These are phyloP conservation scores for Phlogophora meticulosa DNA, from an alignment of 2,888 invertebrate genomes.

Conservation along the genomic window DNA sequence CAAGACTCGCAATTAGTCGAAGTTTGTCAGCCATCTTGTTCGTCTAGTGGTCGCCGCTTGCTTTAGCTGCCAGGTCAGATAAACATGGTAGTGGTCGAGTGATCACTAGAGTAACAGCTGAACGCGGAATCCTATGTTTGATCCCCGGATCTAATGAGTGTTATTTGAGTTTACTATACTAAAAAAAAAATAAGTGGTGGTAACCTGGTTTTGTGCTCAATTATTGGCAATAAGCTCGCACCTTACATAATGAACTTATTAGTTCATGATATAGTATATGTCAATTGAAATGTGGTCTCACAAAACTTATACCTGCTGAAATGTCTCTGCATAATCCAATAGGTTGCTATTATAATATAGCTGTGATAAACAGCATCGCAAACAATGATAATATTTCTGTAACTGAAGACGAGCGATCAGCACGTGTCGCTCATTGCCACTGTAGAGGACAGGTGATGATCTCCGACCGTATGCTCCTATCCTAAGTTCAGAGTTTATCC, in stretches of 20 bases:
- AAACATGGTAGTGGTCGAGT: not conserved
- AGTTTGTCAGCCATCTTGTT: conserved; percentile 19
- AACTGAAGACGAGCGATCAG: not conserved
- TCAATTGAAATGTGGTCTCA: too few species aligned
- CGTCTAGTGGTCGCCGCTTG: not conserved
- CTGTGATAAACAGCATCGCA: not conserved
- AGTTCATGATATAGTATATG: too few species aligned
- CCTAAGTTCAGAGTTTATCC: conserved; percentile 10
- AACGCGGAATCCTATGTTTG: too few species aligned
- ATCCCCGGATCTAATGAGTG: too few species aligned
- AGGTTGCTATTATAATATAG: too few species aligned
- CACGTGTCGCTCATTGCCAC: conserved; percentile 26
- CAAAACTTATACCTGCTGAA: too few species aligned
- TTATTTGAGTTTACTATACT: too few species aligned
- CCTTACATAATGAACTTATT: too few species aligned
- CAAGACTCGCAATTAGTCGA: conserved; percentile 31
- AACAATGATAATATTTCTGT: conserved; percentile 15
- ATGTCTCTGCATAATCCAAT: not conserved
- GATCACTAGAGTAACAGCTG: too few species aligned
- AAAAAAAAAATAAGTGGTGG: too few species aligned
- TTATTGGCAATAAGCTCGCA: not conserved
- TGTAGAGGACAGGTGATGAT: not conserved
- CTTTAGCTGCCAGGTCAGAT: not conserved
- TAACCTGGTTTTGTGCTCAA: too few species aligned
- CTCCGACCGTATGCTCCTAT: conserved; percentile 3